Conservation (phyloP, 2,888 invertebrate species). For the Clivina fossor region DNA sequence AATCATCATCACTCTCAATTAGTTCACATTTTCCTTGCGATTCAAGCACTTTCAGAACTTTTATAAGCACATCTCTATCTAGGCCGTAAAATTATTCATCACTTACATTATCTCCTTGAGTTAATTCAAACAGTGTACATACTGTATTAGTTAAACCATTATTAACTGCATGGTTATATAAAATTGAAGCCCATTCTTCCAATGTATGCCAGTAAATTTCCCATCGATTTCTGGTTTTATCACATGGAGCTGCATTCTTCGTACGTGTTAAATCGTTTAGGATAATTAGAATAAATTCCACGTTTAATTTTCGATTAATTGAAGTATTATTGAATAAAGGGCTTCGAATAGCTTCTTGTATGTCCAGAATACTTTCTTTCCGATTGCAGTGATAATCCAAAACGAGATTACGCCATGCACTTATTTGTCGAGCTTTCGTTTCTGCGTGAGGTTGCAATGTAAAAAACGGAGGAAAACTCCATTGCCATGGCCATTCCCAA, state of each 20-base stretch:
- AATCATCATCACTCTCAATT: slow-evolving; percentile 81
- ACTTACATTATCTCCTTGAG: slow-evolving; percentile 78
- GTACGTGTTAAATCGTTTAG: slow-evolving; percentile 76
- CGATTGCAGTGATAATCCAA: slow-evolving; percentile 77
- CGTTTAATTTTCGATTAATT: slow-evolving; percentile 80
- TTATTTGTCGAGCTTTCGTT: slow-evolving; percentile 87
- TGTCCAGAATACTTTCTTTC: slow-evolving; percentile 77
- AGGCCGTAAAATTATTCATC: slow-evolving; percentile 86
- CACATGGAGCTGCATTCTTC: slow-evolving; percentile 81
- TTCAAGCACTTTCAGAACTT: slow-evolving; percentile 77
- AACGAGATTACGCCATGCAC: slow-evolving; percentile 89
- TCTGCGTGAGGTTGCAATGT: slow-evolving; percentile 94
- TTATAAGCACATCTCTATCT: slow-evolving; percentile 78
- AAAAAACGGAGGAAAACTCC: slow-evolving; percentile 96
- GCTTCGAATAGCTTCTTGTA: slow-evolving; percentile 73
- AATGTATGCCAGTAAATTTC: slow-evolving; percentile 92
- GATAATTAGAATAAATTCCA: slow-evolving; percentile 72
- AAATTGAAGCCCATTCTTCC: slow-evolving; percentile 90
- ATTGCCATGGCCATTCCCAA: slow-evolving; percentile 89
- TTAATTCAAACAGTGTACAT: slow-evolving; percentile 90
- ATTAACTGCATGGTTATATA: slow-evolving; percentile 80
- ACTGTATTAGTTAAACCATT: slow-evolving; percentile 86
- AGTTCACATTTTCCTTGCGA: slow-evolving; percentile 83
- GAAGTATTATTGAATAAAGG: slow-evolving; percentile 82
- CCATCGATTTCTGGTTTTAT: slow-evolving; percentile 83